These are phyloP conservation scores for Gasterosteus nipponicus DNA, from an alignment of 2,113 vertebrate genomes.

Conservation along the genomic window DNA sequence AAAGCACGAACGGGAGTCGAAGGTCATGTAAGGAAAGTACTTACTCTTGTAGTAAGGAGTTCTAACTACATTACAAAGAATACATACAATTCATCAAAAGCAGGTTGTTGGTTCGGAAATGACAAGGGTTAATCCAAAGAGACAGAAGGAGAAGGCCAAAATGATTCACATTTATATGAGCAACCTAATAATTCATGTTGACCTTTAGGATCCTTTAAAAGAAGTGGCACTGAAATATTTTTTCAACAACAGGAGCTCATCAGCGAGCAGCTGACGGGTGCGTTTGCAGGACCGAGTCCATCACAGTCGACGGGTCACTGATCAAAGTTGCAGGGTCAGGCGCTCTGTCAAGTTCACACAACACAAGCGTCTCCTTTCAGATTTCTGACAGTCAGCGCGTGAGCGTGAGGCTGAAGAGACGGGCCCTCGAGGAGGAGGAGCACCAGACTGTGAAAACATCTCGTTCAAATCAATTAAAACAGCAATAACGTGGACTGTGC, in stretches of 20 bases:
- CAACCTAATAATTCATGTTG: not conserved
- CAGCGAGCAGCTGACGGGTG: not conserved
- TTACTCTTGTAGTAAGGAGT: not conserved
- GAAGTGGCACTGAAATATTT: not conserved
- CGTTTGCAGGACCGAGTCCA: not conserved
- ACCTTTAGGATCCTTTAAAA: not conserved
- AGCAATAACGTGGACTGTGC: not conserved
- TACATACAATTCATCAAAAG: not conserved
- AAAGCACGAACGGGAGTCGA: not conserved
- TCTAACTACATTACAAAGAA: not conserved
- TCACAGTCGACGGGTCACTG: not conserved
- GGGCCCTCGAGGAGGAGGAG: not conserved
- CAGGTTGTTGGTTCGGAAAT: not conserved
- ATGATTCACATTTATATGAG: not conserved
- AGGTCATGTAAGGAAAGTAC: not conserved
- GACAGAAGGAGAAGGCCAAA: not conserved
- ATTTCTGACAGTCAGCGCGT: not conserved
- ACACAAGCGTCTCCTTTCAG: constrained; percentile 28
- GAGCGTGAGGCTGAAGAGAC: not conserved
- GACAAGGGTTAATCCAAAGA: not conserved
- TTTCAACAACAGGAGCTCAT: not conserved
- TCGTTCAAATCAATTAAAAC: not conserved
- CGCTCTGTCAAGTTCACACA: not conserved
- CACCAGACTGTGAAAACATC: not conserved
- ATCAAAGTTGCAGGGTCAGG: not conserved